These are phyloP conservation scores for Drosophila paranaensis DNA, from an alignment of 2,888 invertebrate genomes.

Conservation along the genomic window DNA sequence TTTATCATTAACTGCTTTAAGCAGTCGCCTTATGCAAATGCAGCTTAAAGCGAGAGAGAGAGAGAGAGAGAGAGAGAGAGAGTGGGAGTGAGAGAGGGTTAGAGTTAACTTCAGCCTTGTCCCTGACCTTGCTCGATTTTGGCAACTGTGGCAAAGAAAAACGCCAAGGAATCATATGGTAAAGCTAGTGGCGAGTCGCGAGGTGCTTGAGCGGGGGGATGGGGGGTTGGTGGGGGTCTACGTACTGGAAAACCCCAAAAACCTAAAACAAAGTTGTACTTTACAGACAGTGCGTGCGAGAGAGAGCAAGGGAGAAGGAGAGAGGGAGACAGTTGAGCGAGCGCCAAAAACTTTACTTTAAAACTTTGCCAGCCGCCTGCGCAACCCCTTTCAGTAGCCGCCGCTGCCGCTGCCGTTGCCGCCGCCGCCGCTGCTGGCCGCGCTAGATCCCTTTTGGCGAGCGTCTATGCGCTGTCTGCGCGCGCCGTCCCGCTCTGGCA, in stretches of 20 bases:
- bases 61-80: not conserved
- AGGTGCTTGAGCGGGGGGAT: not conserved
- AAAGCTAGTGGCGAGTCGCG: conserved; percentile 29
- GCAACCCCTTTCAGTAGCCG: conserved; percentile 55
- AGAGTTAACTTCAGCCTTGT: conserved; percentile 49
- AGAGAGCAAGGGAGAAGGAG: conserved; percentile 15
- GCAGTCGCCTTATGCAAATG: conserved; percentile 44
- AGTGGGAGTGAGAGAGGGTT: not conserved
- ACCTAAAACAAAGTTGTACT: conserved; percentile 81
- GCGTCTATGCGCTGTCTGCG: conserved; percentile 61
- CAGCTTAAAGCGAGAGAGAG: conserved; percentile 29
- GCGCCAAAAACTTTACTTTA: conserved; percentile 79
- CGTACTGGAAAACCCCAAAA: conserved; percentile 68
- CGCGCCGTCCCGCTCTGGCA: conserved; percentile 15
- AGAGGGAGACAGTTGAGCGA: conserved; percentile 14
- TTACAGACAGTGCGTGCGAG: conserved; percentile 61
- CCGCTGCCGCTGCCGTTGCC: not conserved
- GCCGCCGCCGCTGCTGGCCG: not conserved
- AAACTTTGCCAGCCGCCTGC: conserved; percentile 72
- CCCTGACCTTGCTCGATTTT: conserved; percentile 79
- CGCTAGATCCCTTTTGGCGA: conserved; percentile 46
- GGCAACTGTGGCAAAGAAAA: conserved; percentile 66
- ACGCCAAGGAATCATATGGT: conserved; percentile 60
- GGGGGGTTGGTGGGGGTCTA: not conserved
- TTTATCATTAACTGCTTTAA: conserved; percentile 21